These are phyloP conservation scores for Cremastinae sp. DNA, from an alignment of 2,888 invertebrate species.

Conservation along the genomic window DNA sequence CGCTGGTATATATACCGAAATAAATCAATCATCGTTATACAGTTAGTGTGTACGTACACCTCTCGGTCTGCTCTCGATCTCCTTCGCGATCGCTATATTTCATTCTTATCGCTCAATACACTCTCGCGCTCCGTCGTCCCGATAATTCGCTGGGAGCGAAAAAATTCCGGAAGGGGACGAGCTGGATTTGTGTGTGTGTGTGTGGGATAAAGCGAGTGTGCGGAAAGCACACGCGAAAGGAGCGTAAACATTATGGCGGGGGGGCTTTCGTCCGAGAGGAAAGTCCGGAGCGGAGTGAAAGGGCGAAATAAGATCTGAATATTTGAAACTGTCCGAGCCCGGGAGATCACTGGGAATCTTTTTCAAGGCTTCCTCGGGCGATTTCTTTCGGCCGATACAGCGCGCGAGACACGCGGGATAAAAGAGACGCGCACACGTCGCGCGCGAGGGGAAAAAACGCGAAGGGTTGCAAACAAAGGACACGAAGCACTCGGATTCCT, in stretches of 20 bases:
- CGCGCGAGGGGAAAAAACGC: conserved; percentile 48
- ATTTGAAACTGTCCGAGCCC: conserved; percentile 59
- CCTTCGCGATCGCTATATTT: conserved; percentile 45
- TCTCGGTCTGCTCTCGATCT: conserved; percentile 27
- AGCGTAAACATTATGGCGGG: no score
- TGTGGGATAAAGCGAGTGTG: conserved; percentile 1
- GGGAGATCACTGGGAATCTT: conserved; percentile 39
- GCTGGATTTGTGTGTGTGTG: neutral
- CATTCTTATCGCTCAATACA: conserved; percentile 49
- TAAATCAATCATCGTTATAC: conserved; percentile 59
- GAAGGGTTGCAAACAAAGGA: conserved; percentile 63
- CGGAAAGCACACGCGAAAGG: neutral
- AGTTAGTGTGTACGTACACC: no score
- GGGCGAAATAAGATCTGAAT: conserved; percentile 50
- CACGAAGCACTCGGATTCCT: conserved; percentile 51
- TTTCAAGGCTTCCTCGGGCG: conserved; percentile 49
- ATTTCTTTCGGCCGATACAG: conserved; percentile 42
- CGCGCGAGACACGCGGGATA: no score
- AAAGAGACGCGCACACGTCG: no score
- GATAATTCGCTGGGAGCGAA: neutral
- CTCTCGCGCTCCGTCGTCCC: conserved; percentile 34
- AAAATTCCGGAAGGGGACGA: neutral
- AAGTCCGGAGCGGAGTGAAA: conserved; percentile 24
- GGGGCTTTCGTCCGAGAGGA: no score
- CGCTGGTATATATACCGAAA: conserved; percentile 11